Base-by-base conservation (phyloP, 2,888 invertebrate species). In the Thereva unica region DNA sequence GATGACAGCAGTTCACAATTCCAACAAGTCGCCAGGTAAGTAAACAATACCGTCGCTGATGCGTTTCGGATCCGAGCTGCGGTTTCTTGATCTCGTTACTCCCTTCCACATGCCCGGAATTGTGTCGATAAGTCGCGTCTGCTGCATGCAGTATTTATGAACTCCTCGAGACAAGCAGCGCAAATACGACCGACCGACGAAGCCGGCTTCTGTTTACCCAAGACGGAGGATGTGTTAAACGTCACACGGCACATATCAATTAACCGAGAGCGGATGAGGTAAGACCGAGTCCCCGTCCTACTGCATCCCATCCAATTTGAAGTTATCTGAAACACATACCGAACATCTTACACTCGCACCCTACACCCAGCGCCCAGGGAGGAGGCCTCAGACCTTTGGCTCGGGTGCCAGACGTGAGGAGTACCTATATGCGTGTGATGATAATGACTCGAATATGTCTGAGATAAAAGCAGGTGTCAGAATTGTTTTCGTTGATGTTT, bases 401-500 rank as follows among this genome's bases (percentile, higher is more conserved):
- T 23, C 2, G 23, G 23, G 23, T 23, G 23, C 23, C 23, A 23
- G 23, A 23, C 23, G 47, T 45, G 37, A 47, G 10, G 64, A 45
- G 37, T 12, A n/a, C n/a, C n/a, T n/a, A 50, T 44, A 41, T 49
- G 53, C 53, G 50, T 41, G 53, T 64, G 53, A 42, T 54, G 54
- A 66, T 66, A 52, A 59, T 59, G 59, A 57, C 42, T 44, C 42
- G 50, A 59, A 66, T 45, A 42, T 53, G 53, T 59, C 44, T 35
- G 38, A 66, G 66, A 59, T 66, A 66, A 66, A 59, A 66, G 56
- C 57, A 66, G 66, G 66, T 66, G 66, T 66, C 66, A 66, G 66
- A 66, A 66, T 59, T 59, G 59, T 59, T 59, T 66, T 66, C 66
- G 50, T 42, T 66, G 66, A 66, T 59, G 52, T 57, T 66, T 57